Evolutionary conservation across 2,113 vertebrate genomes (phyloP), one percentile per base, ranked within the genome.

Genomic region (Stictonetta naevosa): DNA sequence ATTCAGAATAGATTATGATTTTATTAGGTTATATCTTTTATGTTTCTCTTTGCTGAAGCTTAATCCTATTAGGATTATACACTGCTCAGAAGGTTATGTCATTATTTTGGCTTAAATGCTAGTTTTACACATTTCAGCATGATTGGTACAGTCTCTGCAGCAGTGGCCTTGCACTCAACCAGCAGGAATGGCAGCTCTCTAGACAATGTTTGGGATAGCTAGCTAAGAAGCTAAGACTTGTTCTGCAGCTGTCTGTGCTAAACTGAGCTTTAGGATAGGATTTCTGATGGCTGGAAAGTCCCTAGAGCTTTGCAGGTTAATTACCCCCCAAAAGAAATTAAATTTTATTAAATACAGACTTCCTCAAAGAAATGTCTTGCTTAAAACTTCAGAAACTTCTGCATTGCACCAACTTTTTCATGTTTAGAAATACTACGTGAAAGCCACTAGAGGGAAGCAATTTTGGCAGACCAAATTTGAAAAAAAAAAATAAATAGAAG

Each of bases 71-170:
- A 96, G 93, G 81, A 82, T 77, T 95, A 86, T 82, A 92, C 16
- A 93, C 46, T 91, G 68, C 46, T 83, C 33, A 90, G 40, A 79
- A 92, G 67, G 78, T 86, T 91, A 88, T 83, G 46, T 67, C 87
- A 97, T 96, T 96, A 95, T 88, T 96, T 96, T 95, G 73, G 64
- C n/a, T 96, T 96, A 92, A 80, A 88, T 82, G n/a, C 78, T 96
- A 88, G 96, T 94, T 97, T 97, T 94, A 97, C 95, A 94, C 50
- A 83, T 96, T 97, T 96, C 74, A 94, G 67, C 52, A 48, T 76
- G 87, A 95, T 40, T 68, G 66, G 56, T 78, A 95, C 3, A 6
- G n/a, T 73, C 72, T 84, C 81, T 74, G 93, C 50, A 97, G 87
- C 34, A 74, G 80, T 46, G 46, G 56, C 80, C 86, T 90, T 92